Conservation (phyloP, 2,888 invertebrate species). For the Isotomurus palustris region DNA sequence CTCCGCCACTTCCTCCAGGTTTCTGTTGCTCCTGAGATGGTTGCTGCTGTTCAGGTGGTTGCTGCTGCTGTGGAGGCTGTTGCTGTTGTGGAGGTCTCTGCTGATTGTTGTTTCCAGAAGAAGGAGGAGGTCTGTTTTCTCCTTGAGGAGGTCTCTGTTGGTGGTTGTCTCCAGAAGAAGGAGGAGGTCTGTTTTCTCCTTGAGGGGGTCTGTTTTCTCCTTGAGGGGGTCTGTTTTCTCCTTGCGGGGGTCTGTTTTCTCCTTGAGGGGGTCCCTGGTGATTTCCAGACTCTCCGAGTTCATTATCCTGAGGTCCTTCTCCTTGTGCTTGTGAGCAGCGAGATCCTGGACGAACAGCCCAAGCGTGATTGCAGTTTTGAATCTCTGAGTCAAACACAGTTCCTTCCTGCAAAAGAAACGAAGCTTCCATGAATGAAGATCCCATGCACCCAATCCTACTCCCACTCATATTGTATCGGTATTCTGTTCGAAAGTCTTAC, state of each 20-base stretch:
- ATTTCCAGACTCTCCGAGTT: not conserved
- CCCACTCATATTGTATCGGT: not conserved
- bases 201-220: not conserved
- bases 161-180: not conserved
- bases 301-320: not conserved
- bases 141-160: not conserved
- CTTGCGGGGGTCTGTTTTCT: not conserved
- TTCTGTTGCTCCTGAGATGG: not conserved
- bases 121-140: not conserved
- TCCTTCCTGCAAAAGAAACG: constrained; percentile 13
- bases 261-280: not conserved
- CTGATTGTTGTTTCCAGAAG: not conserved
- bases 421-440: not conserved
- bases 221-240: not conserved
- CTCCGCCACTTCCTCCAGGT: not conserved
- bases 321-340: constrained; percentile 22
- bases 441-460: not conserved
- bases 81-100: too few relatives aligned
- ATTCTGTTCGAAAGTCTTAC: constrained; percentile 1
- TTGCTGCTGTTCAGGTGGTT: not conserved
- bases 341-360: constrained; percentile 30
- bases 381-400: constrained; percentile 41
- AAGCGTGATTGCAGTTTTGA: constrained; percentile 38
- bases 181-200: not conserved
- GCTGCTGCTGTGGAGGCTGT: not conserved